phyloP scores from a whole-genome alignment of 2,888 invertebrate species.

The Dendrolimus pini region DNA sequence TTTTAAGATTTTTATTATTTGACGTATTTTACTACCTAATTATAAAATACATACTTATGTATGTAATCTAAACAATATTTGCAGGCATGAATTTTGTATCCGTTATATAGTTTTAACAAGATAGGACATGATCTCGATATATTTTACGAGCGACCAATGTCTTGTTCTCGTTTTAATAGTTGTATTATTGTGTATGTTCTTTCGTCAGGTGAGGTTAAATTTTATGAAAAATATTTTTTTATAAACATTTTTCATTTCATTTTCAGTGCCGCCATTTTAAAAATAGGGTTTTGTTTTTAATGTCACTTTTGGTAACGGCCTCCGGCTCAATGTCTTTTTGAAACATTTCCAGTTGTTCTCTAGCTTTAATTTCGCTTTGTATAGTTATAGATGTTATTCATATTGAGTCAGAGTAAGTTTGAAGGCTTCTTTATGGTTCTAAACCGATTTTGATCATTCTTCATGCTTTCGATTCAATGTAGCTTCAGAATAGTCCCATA shows the following conservation, averaged over 20 bases:
- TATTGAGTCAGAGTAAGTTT: too few species aligned
- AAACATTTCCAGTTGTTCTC: constrained; percentile 3
- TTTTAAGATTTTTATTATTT: too few species aligned
- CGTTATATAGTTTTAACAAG: too few species aligned
- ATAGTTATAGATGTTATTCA: not conserved
- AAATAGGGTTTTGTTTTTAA: not conserved
- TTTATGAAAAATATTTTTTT: not conserved
- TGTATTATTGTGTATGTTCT: not conserved
- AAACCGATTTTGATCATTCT: too few species aligned
- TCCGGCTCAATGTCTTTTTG: not conserved
- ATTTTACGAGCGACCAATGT: not conserved
- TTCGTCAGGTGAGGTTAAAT: not conserved
- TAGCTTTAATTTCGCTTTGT: constrained; percentile 7
- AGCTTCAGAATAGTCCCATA: too few species aligned
- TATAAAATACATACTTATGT: too few species aligned
- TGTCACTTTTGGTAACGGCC: too few species aligned
- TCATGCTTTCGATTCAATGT: too few species aligned
- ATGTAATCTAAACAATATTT: too few species aligned
- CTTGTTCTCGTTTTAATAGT: not conserved
- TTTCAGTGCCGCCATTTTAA: not conserved
- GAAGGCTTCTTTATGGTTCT: too few species aligned
- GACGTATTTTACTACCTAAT: too few species aligned
- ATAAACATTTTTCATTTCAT: not conserved
- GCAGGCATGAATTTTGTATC: too few species aligned
- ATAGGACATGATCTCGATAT: not conserved